Evolutionary conservation across 2,797 vertebrate genomes (phyloP), one percentile per base, ranked within the genome.

Genomic region (Pseudomugil gertrudae): DNA sequence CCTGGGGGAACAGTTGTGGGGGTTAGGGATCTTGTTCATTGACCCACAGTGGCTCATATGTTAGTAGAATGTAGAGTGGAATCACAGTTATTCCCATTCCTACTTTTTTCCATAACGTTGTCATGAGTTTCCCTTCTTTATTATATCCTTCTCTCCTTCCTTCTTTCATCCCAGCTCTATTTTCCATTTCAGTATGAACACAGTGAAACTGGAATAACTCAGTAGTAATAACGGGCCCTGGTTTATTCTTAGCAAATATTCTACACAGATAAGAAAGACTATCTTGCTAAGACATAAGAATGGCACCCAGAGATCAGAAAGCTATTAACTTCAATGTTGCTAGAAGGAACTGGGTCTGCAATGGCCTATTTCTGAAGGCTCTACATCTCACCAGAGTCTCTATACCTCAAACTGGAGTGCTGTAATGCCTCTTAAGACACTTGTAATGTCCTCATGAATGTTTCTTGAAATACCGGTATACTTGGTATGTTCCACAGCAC

Each of bases 311-410:
- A 85, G 83, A 87, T 87, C 81, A 81, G 73, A 90, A 88, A 91
- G 78, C 80, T 83, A 91, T 92, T 89, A 89, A 89, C 85, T 86
- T 71, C 54, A 57, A 68, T 57, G 67, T 60, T 76, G 74, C 78
- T 57, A 33, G 78, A 74, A 86, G 79, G 75, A 87, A 87, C 81
- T 81, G 74, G 80, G 70, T 88, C 79, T 82, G 80, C 60, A 76
- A 89, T 92, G 90, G 83, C 92, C 92, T 92, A 89, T 92, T 94
- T 93, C 86, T 90, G 74, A 78, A 85, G 88, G 83, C 83, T 87
- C 84, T 78, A 89, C 88, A 88, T 87, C 87, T 92, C 90, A 92
- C 84, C 76, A 83, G 80, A 66, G 69, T 77, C 83, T 74, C 78
- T 89, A 32, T 76, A 84, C 77, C 85, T 77, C n/a, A 73, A 78